phyloP scores from a whole-genome alignment of 2,888 invertebrate genomes.

The Enoplolaimus lenunculus region DNA sequence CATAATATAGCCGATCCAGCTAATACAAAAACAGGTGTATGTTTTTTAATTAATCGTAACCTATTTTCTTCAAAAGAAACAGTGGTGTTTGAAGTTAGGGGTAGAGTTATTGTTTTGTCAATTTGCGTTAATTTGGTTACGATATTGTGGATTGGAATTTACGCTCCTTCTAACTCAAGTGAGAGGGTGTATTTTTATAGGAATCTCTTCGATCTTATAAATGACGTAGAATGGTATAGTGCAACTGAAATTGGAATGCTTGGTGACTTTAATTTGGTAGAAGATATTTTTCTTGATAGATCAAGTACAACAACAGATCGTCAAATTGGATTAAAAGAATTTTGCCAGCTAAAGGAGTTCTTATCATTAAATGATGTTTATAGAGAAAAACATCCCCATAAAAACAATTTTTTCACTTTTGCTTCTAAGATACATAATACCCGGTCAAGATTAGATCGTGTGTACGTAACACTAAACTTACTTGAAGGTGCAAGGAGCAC shows the following conservation, averaged over 20 bases:
- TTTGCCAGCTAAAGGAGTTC: neutral
- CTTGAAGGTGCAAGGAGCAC: no score
- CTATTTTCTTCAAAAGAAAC: neutral
- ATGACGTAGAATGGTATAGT: neutral
- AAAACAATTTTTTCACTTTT: neutral
- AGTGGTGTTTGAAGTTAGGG: neutral
- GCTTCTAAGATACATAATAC: no score
- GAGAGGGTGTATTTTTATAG: neutral
- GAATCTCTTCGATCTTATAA: neutral
- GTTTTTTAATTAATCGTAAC: neutral
- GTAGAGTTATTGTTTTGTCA: neutral
- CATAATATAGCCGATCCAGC: neutral
- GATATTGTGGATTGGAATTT: neutral
- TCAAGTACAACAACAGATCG: neutral
- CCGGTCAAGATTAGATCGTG: no score
- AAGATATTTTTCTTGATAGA: neutral
- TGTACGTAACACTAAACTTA: no score
- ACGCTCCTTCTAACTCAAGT: neutral
- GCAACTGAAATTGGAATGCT: neutral
- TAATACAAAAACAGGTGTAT: neutral
- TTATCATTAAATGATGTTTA: neutral
- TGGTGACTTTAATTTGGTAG: neutral
- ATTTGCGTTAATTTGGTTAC: neutral
- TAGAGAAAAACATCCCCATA: neutral
- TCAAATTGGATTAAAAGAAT: neutral